Base-by-base conservation (phyloP, 2,797 vertebrate genomes). In the Eleutherodactylus coqui region DNA sequence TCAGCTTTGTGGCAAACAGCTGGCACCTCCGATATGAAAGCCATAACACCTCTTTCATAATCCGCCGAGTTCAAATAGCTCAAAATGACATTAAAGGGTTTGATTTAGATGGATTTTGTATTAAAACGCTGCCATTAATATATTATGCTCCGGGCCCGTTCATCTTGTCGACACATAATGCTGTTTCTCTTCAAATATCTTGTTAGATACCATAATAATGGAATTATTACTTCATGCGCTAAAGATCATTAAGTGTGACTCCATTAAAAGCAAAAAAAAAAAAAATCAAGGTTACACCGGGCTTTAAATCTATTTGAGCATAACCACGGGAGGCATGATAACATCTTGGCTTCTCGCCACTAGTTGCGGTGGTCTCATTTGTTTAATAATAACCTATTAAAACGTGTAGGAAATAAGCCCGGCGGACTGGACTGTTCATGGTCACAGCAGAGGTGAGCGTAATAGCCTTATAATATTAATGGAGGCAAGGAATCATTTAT, bases 241-340 rank as follows among this genome's bases (percentile, higher is more conserved):
- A 92, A 92, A 92, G 91, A 91, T 92, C 90, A 91, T 93, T 91
- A 93, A 93, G 91, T 92, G 91, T 89, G 91, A 92, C 92, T 92
- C 90, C 90, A 92, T 91, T 92, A 91, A 41, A 64, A 47, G n/a
- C n/a, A n/a, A 85, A n/a, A 70, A 72, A 70, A 41, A 70, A 70
- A 70, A 91, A 91, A 91, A 91, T 89, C 92, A 93, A 92, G 92
- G 93, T 92, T 92, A 93, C 85, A 75, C 88, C 88, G 88, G 89
- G 89, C 91, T 90, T 91, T 92, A 92, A 93, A 92, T 93, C 91
- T 92, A 87, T 91, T 85, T 92, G 86, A 90, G 90, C 88, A 70
- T 51, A 91, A 90, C 91, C 0, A 43, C 88, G 82, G 88, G 91
- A 89, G 89, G 88, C 90, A 87, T 82, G 89, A 87, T 90, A 89